These are phyloP conservation scores for Quiscalus mexicanus DNA, from an alignment of 2,113 vertebrate genomes.

Conservation along the genomic window DNA sequence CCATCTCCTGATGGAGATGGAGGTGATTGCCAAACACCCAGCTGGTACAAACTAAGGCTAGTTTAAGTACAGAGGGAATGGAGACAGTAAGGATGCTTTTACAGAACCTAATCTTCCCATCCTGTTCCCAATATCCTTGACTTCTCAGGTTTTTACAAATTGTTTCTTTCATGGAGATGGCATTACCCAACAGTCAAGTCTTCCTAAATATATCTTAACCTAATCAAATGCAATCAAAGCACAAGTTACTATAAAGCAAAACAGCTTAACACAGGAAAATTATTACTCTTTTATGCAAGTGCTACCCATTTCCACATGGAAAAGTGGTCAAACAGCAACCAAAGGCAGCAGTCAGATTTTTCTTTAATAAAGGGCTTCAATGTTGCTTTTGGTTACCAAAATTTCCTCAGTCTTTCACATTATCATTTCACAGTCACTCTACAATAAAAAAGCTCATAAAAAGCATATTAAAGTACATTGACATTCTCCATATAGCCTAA, in stretches of 20 bases:
- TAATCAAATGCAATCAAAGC: slow-evolving; percentile 33
- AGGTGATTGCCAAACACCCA: accelerated
- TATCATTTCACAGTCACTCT: background rate
- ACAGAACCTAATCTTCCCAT: background rate
- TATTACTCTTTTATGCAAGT: background rate
- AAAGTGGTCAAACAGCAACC: background rate
- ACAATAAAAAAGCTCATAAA: background rate
- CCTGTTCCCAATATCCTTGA: background rate
- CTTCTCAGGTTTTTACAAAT: background rate
- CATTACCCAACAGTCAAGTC: background rate
- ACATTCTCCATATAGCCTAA: background rate
- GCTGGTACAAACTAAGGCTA: background rate
- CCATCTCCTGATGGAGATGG: background rate
- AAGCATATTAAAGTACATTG: background rate
- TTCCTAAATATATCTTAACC: slow-evolving; percentile 27
- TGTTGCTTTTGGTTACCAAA: background rate
- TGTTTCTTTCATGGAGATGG: background rate
- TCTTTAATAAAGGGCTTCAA: background rate
- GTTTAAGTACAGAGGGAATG: background rate
- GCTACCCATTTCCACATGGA: background rate
- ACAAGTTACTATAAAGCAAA: slow-evolving; percentile 3
- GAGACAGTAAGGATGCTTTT: background rate
- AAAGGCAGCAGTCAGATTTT: background rate
- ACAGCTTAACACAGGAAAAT: slow-evolving; percentile 18
- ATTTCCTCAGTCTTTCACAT: background rate